These are phyloP conservation scores for Cheilinus undulatus DNA, from an alignment of 2,113 vertebrate genomes.

Conservation along the genomic window DNA sequence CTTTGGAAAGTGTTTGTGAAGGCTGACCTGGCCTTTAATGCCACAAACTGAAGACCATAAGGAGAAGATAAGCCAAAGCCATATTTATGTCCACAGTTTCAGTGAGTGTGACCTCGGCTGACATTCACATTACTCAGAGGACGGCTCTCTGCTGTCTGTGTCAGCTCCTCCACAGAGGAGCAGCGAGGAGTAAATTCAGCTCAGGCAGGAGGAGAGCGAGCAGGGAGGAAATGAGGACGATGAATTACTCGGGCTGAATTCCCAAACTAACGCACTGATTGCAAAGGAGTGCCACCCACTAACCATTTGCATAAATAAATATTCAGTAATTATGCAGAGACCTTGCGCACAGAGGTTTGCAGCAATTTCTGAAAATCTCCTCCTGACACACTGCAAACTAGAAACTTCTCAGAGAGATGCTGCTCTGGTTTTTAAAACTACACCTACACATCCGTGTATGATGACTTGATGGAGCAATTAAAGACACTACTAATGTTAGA, in stretches of 20 bases:
- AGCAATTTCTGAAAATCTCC: conserved; percentile 27
- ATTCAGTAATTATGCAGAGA: conserved; percentile 49
- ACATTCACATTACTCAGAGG: conserved; percentile 39
- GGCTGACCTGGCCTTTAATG: conserved; percentile 7
- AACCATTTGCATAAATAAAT: conserved; percentile 60
- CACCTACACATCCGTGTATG: conserved; percentile 1
- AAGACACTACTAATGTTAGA: not conserved
- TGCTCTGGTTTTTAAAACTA: not conserved
- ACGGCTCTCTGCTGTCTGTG: conserved; percentile 27
- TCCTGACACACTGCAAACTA: conserved; percentile 9
- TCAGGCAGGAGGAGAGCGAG: not conserved
- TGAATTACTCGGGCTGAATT: conserved; percentile 48
- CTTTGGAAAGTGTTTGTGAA: not conserved
- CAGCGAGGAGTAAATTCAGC: conserved; percentile 27
- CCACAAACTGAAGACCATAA: conserved; percentile 1
- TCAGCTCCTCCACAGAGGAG: conserved; percentile 4
- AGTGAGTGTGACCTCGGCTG: conserved; percentile 31
- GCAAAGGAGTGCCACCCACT: conserved; percentile 47
- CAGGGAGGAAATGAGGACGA: conserved; percentile 19
- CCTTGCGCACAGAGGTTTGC: conserved; percentile 18
- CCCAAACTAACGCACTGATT: conserved; percentile 47
- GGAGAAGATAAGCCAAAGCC: not conserved
- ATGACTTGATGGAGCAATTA: not conserved
- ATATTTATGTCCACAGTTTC: conserved; percentile 27
- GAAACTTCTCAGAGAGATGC: conserved; percentile 13